A percentile compares a stretch with the other conserved stretches of the same genome.
Evolutionary conservation across 1,140 invertebrate genomes (phyloP).

Genomic region (Sitobion miscanthi): DNA sequence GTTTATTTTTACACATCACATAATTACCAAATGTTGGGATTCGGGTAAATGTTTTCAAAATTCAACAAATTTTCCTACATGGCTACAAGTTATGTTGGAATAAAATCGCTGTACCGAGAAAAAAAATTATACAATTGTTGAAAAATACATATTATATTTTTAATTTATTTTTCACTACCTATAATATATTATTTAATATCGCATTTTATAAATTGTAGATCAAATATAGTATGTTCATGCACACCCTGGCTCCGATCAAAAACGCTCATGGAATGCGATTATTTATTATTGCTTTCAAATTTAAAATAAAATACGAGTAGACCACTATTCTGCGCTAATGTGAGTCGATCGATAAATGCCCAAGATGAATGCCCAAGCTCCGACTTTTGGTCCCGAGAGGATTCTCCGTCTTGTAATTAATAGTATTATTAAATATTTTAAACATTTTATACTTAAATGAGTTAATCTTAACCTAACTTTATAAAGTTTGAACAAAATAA

Average conservation of each 20-base stretch:
- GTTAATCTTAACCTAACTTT: background rate
- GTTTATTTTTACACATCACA: too few species aligned
- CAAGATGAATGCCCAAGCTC: too few species aligned
- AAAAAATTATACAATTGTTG: background rate
- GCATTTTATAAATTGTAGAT: background rate
- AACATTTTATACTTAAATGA: background rate
- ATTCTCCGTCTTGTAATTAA: background rate
- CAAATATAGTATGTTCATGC: background rate
- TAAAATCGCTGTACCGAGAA: background rate
- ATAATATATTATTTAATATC: background rate
- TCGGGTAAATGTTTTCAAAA: too few species aligned
- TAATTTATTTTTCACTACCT: background rate
- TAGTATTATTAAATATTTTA: background rate
- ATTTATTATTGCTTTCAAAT: too few species aligned
- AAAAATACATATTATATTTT: background rate
- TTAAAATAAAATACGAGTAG: too few species aligned
- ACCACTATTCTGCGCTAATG: background rate
- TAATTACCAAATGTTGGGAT: too few species aligned
- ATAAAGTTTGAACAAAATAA: background rate
- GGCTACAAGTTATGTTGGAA: too few species aligned
- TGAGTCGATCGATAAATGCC: too few species aligned
- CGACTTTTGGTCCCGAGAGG: background rate
- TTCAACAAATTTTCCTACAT: too few species aligned
- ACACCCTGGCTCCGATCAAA: background rate
- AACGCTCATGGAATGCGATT: background rate